Conservation (phyloP, 2,888 invertebrate genomes). For the Pollenia labialis region DNA sequence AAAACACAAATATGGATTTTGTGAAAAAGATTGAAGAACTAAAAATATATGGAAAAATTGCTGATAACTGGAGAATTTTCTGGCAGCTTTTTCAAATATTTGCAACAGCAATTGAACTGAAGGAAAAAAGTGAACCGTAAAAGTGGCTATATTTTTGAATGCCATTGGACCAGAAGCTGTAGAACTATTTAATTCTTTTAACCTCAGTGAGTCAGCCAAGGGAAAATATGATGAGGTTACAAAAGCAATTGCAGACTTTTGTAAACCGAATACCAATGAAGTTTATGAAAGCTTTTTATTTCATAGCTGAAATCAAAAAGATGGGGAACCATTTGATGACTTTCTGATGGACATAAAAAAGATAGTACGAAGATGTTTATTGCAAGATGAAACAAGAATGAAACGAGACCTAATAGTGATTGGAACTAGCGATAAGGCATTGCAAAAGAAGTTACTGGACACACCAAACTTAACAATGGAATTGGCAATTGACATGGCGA, state of each 20-base stretch:
- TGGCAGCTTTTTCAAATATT: constrained; percentile 75
- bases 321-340: constrained; percentile 71
- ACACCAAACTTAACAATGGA: too few species aligned
- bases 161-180: too few species aligned
- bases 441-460: too few species aligned
- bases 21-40: constrained; percentile 64
- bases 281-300: constrained; percentile 42
- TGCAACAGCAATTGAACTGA: constrained; percentile 74
- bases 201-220: too few species aligned
- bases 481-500: too few species aligned
- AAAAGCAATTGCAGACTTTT: constrained; percentile 71
- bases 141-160: too few species aligned
- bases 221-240: neutral
- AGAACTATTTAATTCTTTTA: too few species aligned
- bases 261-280: constrained; percentile 43
- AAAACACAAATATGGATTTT: constrained; percentile 65
- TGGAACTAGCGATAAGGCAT: constrained; percentile 34
- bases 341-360: constrained; percentile 74
- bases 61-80: constrained; percentile 76
- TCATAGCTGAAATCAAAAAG: constrained; percentile 39
- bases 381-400: constrained; percentile 61
- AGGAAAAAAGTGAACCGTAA: constrained; percentile 72
- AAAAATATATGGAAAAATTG: constrained; percentile 65
- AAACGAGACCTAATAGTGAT: constrained; percentile 68
- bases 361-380: constrained; percentile 62